Conservation (phyloP, 35 echinoderm and acorn worm genomes). For the Eucidaris tribuloides region DNA sequence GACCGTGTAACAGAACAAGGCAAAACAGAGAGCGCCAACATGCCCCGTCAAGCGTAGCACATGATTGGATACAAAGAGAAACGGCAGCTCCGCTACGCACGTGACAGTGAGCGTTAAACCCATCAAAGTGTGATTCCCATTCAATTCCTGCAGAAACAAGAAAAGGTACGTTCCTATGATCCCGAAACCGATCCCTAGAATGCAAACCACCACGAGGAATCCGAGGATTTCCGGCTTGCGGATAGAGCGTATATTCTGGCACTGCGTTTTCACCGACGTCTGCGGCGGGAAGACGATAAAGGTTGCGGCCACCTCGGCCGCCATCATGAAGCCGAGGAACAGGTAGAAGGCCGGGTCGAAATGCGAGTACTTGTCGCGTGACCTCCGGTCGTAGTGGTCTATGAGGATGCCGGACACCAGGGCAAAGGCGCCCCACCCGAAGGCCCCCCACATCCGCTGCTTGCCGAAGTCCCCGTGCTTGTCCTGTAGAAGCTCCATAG, state of each 20-base stretch:
- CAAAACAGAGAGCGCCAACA: constrained; percentile 56
- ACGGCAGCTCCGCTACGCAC: constrained; percentile 74
- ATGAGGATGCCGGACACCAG: constrained; percentile 71
- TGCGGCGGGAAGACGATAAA: constrained; percentile 40
- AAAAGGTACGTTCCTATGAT: constrained; percentile 78
- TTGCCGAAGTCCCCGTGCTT: constrained; percentile 66
- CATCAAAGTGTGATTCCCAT: constrained; percentile 68
- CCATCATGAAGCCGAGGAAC: constrained; percentile 25
- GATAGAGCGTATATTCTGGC: constrained; percentile 29
- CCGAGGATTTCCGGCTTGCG: constrained; percentile 57
- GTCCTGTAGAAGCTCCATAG: constrained; percentile 65
- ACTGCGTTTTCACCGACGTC: constrained; percentile 10
- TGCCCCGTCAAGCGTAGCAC: constrained; percentile 61
- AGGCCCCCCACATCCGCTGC: constrained; percentile 84
- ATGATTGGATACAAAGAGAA: constrained; percentile 78
- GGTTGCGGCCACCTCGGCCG: not conserved
- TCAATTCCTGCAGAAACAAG: constrained; percentile 76
- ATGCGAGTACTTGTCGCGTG: not conserved
- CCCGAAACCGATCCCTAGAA: constrained; percentile 89
- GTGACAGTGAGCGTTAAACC: constrained; percentile 79
- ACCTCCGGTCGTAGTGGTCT: constrained; percentile 17
- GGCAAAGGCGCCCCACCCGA: constrained; percentile 86
- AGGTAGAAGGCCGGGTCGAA: constrained; percentile 53
- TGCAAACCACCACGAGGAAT: constrained; percentile 50
- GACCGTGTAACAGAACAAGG: constrained; percentile 69